Conservation (phyloP, 2,797 vertebrate genomes). For the Brachyrhaphis roseni region DNA sequence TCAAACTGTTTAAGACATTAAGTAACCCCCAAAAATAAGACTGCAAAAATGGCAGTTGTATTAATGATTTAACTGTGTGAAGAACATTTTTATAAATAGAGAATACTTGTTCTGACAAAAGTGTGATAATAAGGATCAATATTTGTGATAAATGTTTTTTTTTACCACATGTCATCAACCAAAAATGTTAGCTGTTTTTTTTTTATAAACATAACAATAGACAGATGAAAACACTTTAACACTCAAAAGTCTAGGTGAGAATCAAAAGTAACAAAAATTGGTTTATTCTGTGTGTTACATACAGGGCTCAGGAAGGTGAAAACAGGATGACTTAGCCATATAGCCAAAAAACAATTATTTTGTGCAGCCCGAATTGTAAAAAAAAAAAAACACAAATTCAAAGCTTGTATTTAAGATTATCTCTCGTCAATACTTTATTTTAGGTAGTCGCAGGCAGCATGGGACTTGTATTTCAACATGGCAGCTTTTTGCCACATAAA, state of each 20-base stretch:
- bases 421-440: not conserved
- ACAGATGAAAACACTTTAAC: not conserved
- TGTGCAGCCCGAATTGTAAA: not conserved
- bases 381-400: not conserved
- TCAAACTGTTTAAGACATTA: not conserved
- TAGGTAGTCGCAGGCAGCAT: not conserved
- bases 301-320: not conserved
- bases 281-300: not conserved
- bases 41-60: not conserved
- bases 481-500: not conserved
- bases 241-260: not conserved
- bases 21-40: not conserved
- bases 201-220: not conserved
- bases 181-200: not conserved
- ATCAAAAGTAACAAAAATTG: not conserved
- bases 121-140: not conserved
- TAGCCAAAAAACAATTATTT: not conserved
- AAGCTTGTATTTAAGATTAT: not conserved
- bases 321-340: not conserved
- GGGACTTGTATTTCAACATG: not conserved
- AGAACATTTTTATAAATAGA: not conserved
- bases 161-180: not conserved
- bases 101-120: not conserved
- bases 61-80: not conserved
- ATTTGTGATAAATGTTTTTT: not conserved